These are phyloP conservation scores for Cercopithecus mona DNA, from an alignment of 2,113 vertebrate genomes.

Conservation along the genomic window DNA sequence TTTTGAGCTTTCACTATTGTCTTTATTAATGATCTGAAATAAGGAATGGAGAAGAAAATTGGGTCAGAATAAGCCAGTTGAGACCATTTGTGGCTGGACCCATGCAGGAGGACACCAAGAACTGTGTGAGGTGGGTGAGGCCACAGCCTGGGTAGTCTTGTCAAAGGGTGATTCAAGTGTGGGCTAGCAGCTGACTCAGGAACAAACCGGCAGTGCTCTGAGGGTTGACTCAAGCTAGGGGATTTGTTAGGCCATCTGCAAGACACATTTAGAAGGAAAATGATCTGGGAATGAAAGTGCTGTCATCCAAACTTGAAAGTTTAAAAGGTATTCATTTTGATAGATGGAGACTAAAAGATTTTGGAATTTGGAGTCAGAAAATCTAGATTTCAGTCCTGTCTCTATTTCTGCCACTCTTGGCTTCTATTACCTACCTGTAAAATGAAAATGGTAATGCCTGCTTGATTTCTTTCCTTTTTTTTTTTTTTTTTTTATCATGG, in stretches of 20 bases:
- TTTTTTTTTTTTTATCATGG: background rate
- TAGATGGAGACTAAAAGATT: background rate
- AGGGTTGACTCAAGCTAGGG: background rate
- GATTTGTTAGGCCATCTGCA: background rate
- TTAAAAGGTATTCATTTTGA: background rate
- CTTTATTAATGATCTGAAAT: constrained; percentile 1
- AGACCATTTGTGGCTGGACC: background rate
- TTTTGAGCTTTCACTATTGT: background rate
- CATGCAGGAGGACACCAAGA: background rate
- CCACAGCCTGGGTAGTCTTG: background rate
- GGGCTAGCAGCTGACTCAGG: background rate
- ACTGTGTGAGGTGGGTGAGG: background rate
- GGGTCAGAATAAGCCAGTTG: background rate
- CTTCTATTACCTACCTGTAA: background rate
- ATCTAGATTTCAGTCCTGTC: background rate
- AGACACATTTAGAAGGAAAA: background rate
- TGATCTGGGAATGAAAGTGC: background rate
- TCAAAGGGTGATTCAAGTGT: background rate
- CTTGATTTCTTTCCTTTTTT: background rate
- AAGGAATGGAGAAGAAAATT: background rate
- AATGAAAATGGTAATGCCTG: background rate
- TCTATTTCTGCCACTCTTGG: background rate
- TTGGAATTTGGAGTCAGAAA: background rate
- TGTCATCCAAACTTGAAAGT: background rate
- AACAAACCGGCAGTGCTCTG: background rate